A percentile compares a stretch with the other conserved stretches of the same genome.
Conservation (phyloP, 2,888 invertebrate genomes). For the Hypercompe scribonia region DNA sequence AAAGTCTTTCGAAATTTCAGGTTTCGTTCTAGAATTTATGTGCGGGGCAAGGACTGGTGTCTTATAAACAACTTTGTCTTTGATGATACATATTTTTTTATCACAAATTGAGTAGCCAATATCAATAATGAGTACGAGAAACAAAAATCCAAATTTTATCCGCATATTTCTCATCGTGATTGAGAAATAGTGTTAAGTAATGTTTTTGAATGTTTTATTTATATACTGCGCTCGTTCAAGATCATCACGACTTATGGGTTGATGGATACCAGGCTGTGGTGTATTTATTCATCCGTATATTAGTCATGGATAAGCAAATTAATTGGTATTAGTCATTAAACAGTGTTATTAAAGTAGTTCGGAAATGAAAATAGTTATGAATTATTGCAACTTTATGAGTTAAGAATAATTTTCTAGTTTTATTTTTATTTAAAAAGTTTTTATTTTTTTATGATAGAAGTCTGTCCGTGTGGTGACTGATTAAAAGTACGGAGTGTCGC, state of each 20-base stretch:
- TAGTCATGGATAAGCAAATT: conserved; percentile 13
- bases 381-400: not conserved
- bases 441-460: no score
- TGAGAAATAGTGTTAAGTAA: conserved; percentile 61
- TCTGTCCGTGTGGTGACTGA: no score
- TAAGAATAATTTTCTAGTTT: not conserved
- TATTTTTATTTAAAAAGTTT: no score
- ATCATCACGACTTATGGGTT: conserved; percentile 69
- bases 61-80: conserved; percentile 57
- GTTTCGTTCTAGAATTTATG: conserved; percentile 56
- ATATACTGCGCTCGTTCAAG: conserved; percentile 71
- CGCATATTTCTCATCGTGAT: conserved; percentile 62
- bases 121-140: conserved; percentile 17
- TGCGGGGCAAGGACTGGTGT: conserved; percentile 70
- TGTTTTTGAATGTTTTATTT: conserved; percentile 69
- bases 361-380: conserved; percentile 5
- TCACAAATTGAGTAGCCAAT: conserved; percentile 24
- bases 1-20: conserved; percentile 76
- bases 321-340: conserved; percentile 2
- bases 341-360: conserved; percentile 2
- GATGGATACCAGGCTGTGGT: conserved; percentile 33
- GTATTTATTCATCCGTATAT: conserved; percentile 2
- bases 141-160: conserved; percentile 15
- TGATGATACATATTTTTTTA: conserved; percentile 23
- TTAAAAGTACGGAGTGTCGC: no score